A percentile compares a stretch with the other conserved stretches of the same genome.
Conservation (phyloP, 1,140 invertebrate genomes). For the Lysiphlebus fabarum region DNA sequence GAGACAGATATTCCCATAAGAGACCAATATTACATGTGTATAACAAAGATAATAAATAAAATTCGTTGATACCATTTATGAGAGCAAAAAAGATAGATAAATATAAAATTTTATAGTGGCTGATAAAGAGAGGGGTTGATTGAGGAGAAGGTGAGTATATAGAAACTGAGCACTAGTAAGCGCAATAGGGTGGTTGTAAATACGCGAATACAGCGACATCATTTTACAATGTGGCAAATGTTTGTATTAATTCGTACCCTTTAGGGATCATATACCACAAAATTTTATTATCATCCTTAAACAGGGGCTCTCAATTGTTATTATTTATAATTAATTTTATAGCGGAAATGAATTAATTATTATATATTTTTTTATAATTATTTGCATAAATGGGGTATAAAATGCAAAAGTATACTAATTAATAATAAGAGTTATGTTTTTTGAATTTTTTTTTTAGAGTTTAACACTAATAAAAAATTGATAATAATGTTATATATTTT, state of each 20-base stretch:
- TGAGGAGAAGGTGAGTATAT: background rate
- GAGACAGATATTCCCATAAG: background rate
- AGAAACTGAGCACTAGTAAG: background rate
- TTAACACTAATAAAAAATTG: slow-evolving; percentile 6
- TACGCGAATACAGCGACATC: slow-evolving; percentile 10
- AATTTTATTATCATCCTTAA: too few species aligned
- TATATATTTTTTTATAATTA: too few species aligned
- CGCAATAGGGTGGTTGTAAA: too few species aligned
- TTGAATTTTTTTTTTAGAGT: background rate
- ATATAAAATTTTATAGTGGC: background rate
- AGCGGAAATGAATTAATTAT: too few species aligned
- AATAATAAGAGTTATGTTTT: background rate
- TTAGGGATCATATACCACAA: slow-evolving; percentile 8
- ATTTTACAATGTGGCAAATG: slow-evolving; percentile 3
- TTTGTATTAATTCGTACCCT: slow-evolving; percentile 23
- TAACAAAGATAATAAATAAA: background rate
- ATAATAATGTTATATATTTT: background rate
- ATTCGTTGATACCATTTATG: background rate
- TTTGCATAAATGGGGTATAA: too few species aligned
- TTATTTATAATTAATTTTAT: too few species aligned
- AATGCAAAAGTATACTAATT: background rate
- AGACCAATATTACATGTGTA: background rate
- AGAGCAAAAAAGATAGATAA: background rate
- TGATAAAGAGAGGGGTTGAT: too few species aligned
- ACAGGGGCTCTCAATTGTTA: slow-evolving; percentile 19